Conservation (phyloP, 2,797 vertebrate species). For the Gambusia yucatana region DNA sequence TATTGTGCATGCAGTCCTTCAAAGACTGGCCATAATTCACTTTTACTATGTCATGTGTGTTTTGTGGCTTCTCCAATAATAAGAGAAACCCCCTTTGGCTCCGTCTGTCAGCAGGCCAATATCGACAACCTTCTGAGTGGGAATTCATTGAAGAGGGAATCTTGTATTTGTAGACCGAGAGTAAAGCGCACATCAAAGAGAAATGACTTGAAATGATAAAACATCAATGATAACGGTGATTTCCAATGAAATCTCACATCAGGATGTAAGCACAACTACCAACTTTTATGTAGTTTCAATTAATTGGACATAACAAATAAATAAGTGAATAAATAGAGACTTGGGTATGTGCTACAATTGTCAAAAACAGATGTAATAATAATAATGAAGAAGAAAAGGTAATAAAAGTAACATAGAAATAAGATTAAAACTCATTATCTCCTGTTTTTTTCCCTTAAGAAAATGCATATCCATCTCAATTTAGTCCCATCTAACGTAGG, state of each 20-base stretch:
- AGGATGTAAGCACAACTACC: not conserved
- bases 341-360: not conserved
- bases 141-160: slow-evolving; percentile 28
- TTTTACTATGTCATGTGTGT: slow-evolving; percentile 26
- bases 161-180: slow-evolving; percentile 2
- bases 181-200: not conserved
- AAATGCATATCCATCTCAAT: not conserved
- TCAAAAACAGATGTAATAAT: not conserved
- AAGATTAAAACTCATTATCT: not conserved
- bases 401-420: not conserved
- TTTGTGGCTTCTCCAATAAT: slow-evolving; percentile 40
- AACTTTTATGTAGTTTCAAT: not conserved
- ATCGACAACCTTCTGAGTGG: slow-evolving; percentile 14
- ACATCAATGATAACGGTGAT: not conserved
- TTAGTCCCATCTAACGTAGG: not conserved
- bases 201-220: not conserved
- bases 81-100: slow-evolving; percentile 27
- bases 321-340: not conserved
- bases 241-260: not conserved
- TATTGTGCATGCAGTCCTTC: slow-evolving; percentile 17
- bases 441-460: not conserved
- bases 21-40: slow-evolving; percentile 30
- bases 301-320: not conserved
- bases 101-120: slow-evolving; percentile 24
- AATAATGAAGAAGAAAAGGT: not conserved